A percentile compares a stretch with the other conserved stretches of the same genome.
Conservation (phyloP, 2,113 vertebrate genomes). For the Halcyon malimbica region DNA sequence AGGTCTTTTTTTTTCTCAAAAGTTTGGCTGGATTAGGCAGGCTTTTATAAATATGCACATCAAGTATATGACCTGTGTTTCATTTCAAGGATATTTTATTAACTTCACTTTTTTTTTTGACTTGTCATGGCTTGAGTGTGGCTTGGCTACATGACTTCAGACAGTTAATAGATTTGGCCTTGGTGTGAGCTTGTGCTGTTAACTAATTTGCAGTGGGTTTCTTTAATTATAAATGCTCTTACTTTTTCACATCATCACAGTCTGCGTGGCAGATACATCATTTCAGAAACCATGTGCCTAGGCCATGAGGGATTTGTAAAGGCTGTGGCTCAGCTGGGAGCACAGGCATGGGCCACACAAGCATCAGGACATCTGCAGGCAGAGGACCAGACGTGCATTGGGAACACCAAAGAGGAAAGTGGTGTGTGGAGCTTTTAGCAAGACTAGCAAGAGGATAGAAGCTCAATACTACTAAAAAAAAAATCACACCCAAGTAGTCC, state of each 20-base stretch:
- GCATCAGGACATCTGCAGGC: neutral
- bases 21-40: slow-evolving; percentile 15
- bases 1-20: slow-evolving; percentile 3
- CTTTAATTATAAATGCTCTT: slow-evolving; percentile 28
- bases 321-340: slow-evolving; percentile 2
- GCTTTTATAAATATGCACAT: slow-evolving; percentile 54
- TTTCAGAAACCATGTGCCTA: neutral
- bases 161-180: neutral
- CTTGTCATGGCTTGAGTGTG: slow-evolving; percentile 25
- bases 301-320: neutral
- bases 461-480: neutral
- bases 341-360: neutral
- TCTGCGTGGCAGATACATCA: neutral
- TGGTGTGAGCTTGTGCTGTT: neutral
- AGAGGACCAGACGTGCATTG: neutral
- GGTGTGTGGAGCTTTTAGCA: neutral
- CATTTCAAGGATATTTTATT: slow-evolving; percentile 48
- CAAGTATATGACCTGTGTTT: slow-evolving; percentile 16
- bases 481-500: neutral
- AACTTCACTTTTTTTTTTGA: slow-evolving; percentile 1
- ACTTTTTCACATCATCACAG: neutral
- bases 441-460: neutral
- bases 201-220: slow-evolving; percentile 15
- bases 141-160: slow-evolving; percentile 10
- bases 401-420: neutral